Conservation (phyloP, 2,888 invertebrate species). For the Diplolepis rosae region DNA sequence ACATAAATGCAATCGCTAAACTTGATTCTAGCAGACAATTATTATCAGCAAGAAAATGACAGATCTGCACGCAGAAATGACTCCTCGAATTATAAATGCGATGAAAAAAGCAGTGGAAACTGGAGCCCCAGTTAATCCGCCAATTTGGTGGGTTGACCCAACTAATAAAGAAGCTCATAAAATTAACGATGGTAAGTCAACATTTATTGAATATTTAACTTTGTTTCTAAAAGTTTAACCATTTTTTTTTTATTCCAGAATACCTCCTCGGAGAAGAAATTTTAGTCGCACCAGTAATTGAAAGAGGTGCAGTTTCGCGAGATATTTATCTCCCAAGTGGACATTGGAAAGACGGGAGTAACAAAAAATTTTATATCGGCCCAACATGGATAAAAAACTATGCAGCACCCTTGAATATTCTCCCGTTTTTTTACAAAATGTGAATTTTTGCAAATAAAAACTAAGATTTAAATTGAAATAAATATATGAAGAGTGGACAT, state of each 20-base stretch:
- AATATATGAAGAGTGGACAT: too few species aligned
- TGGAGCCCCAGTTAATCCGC: constrained; percentile 85
- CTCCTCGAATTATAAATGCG: constrained; percentile 77
- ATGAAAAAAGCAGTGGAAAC: constrained; percentile 78
- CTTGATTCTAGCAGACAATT: constrained; percentile 75
- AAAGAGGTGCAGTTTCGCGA: constrained; percentile 77
- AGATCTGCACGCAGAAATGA: constrained; percentile 78
- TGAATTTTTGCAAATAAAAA: constrained; percentile 17
- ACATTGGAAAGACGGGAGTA: constrained; percentile 80
- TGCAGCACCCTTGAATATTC: constrained; percentile 79
- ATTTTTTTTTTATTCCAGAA: constrained; percentile 75
- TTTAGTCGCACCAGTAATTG: constrained; percentile 85
- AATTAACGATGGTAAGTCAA: constrained; percentile 71
- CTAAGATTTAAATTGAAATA: too few species aligned
- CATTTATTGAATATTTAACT: constrained; percentile 19
- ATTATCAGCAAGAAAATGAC: constrained; percentile 80
- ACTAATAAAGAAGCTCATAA: constrained; percentile 77
- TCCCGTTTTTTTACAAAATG: constrained; percentile 80
- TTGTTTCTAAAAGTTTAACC: neutral
- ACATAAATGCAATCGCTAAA: constrained; percentile 40
- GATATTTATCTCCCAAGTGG: constrained; percentile 87
- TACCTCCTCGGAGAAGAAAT: constrained; percentile 86
- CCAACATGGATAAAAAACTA: constrained; percentile 80
- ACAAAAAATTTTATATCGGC: constrained; percentile 74
- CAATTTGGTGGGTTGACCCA: constrained; percentile 91